Percentiles rank a stretch among this genome's conserved stretches.
Conservation (phyloP, 2,113 vertebrate species). For the Galemys pyrenaicus region DNA sequence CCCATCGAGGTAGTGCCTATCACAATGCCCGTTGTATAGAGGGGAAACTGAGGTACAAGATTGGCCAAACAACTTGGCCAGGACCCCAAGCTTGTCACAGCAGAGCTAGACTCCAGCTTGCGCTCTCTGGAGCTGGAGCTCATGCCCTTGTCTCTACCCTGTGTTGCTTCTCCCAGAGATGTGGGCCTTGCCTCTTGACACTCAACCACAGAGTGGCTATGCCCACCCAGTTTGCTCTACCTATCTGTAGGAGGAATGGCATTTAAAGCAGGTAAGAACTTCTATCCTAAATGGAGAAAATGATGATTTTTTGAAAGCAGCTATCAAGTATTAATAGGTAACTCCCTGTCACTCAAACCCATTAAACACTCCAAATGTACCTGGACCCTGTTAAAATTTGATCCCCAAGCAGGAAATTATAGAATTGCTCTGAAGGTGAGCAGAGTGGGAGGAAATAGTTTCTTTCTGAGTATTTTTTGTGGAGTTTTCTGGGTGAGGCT, state of each 20-base stretch:
- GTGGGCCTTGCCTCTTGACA: background rate
- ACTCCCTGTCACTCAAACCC: constrained; percentile 45
- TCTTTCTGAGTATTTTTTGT: background rate
- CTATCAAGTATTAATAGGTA: constrained; percentile 33
- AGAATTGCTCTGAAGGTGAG: constrained; percentile 57
- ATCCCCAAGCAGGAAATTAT: constrained; percentile 43
- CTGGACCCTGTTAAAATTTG: constrained; percentile 53
- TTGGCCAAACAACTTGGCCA: background rate
- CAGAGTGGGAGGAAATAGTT: constrained; percentile 51
- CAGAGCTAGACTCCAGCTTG: background rate
- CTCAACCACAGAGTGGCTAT: background rate
- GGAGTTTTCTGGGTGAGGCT: background rate
- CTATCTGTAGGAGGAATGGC: background rate
- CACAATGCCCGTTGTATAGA: background rate
- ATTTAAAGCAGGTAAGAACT: background rate
- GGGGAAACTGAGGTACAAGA: background rate
- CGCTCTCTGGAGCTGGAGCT: background rate
- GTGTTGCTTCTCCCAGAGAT: background rate
- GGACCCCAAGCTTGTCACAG: background rate
- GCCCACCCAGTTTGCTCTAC: background rate
- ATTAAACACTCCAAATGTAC: constrained; percentile 56
- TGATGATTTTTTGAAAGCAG: constrained; percentile 37
- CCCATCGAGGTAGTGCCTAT: background rate
- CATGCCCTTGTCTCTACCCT: background rate
- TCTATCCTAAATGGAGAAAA: background rate